These are phyloP conservation scores for Siniperca knerii DNA, from an alignment of 2,113 vertebrate species.

Conservation along the genomic window DNA sequence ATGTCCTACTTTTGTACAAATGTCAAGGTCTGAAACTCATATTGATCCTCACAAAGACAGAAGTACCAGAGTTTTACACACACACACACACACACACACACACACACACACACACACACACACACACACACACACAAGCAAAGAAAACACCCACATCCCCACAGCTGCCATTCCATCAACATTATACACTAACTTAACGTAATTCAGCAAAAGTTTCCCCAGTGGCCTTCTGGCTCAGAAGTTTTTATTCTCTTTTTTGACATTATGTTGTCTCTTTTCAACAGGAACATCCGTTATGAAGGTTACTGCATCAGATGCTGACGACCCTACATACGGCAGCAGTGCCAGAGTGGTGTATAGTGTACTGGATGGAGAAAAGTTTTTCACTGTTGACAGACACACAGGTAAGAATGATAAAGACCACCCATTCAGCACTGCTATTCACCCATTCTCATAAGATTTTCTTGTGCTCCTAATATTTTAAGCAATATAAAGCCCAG, in stretches of 20 bases:
- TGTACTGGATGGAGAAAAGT: slow-evolving; percentile 94
- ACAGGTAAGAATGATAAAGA: slow-evolving; percentile 87
- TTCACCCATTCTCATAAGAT: not conserved
- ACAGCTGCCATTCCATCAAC: not conserved
- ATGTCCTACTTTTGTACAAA: not conserved
- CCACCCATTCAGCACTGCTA: not conserved
- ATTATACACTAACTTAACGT: not conserved
- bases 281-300: slow-evolving; percentile 98
- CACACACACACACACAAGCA: not conserved
- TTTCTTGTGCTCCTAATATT: not conserved
- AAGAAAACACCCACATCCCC: not conserved
- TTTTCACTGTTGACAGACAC: slow-evolving; percentile 94
- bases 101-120: not conserved
- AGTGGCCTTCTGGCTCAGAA: not conserved
- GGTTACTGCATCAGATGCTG: slow-evolving; percentile 95
- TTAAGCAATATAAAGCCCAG: slow-evolving; percentile 16
- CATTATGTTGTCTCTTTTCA: slow-evolving; percentile 41
- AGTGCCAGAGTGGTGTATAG: slow-evolving; percentile 96
- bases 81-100: not conserved
- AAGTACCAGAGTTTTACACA: not conserved
- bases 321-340: slow-evolving; percentile 96
- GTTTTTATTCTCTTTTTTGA: slow-evolving; percentile 13
- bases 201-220: slow-evolving; percentile 11
- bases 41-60: slow-evolving; percentile 20
- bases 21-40: not conserved